Evolutionary conservation across 92 coral and sea anemone species (phyloP).

Genomic region (Muricea muricata): DNA sequence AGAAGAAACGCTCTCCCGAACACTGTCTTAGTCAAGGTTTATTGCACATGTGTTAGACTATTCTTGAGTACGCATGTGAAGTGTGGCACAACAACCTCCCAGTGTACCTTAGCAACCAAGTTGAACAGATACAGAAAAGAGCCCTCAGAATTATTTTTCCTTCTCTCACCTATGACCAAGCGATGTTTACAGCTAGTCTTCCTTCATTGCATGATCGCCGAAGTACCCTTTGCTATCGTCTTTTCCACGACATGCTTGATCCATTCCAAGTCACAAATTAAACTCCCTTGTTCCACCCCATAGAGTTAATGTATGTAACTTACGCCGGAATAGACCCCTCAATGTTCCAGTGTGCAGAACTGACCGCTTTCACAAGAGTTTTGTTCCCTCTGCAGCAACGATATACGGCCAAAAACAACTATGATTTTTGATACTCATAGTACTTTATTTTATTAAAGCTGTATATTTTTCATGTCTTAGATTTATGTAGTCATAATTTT

Average conservation of each 20-base stretch:
- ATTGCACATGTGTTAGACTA: neutral
- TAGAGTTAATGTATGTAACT: neutral
- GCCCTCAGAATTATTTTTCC: conserved; percentile 11
- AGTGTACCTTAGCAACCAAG: conserved; percentile 13
- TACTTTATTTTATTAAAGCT: too few species aligned
- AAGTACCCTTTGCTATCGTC: conserved; percentile 19
- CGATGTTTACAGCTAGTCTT: conserved; percentile 16
- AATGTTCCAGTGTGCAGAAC: neutral
- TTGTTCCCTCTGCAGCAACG: neutral
- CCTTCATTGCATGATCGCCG: conserved; percentile 6
- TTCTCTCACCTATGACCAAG: neutral
- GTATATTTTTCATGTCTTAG: too few species aligned
- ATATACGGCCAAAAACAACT: too few species aligned
- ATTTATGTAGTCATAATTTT: too few species aligned
- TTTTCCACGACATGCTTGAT: neutral
- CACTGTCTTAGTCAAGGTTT: neutral
- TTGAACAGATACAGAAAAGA: conserved; percentile 27
- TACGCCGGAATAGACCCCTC: neutral
- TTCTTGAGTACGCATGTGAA: conserved; percentile 17
- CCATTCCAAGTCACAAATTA: neutral
- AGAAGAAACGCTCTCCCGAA: neutral
- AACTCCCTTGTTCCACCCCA: neutral
- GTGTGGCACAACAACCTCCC: conserved; percentile 21
- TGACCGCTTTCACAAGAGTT: neutral
- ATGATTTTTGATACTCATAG: too few species aligned